These are phyloP conservation scores for Myotis myotis DNA, from an alignment of 2,797 vertebrate species.

Conservation along the genomic window DNA sequence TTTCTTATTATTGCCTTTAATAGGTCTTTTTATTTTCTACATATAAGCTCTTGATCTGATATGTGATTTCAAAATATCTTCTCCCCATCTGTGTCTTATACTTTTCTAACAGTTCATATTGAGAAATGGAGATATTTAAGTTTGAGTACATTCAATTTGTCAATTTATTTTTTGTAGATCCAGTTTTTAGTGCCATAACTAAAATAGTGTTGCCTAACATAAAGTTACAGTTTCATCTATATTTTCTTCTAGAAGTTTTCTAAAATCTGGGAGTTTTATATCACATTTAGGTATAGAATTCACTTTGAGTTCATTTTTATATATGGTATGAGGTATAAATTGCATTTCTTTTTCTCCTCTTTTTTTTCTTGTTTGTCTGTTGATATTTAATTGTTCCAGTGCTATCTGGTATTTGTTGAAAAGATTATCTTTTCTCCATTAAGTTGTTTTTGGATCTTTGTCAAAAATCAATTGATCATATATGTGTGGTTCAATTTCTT, in stretches of 20 bases:
- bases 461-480: background rate
- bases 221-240: background rate
- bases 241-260: background rate
- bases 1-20: background rate
- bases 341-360: background rate
- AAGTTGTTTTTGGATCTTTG: background rate
- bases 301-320: conserved; percentile 2
- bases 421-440: background rate
- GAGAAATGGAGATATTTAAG: background rate
- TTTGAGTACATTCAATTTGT: background rate
- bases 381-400: background rate
- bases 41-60: background rate
- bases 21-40: background rate
- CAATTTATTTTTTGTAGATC: background rate
- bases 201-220: background rate
- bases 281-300: background rate
- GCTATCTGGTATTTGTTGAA: background rate
- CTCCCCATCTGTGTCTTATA: background rate
- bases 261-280: background rate
- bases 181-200: background rate
- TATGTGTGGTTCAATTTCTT: background rate
- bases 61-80: background rate
- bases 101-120: background rate
- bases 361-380: background rate
- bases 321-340: background rate